Percentiles rank a stretch among this genome's conserved stretches.
Conservation (phyloP, 2,888 invertebrate genomes). For the Cheilosia vulpina region DNA sequence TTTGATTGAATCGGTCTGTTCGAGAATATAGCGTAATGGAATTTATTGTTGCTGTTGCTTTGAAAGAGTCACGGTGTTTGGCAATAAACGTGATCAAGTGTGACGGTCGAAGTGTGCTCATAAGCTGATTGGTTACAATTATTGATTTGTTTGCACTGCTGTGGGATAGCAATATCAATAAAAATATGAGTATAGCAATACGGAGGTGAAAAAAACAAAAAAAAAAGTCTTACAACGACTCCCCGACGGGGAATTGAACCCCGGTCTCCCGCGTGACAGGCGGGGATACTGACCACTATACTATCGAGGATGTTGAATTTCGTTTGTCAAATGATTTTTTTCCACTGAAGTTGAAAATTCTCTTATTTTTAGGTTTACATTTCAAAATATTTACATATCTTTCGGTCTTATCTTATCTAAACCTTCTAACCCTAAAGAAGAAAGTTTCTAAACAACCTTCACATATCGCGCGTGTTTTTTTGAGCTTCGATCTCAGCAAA, state of each 20-base stretch:
- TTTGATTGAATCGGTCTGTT: constrained; percentile 36
- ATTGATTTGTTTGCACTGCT: constrained; percentile 4
- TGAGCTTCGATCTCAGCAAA: too few species aligned
- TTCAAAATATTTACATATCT: too few species aligned
- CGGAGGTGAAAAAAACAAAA: too few species aligned
- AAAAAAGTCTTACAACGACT: neutral
- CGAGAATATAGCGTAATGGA: constrained; percentile 22
- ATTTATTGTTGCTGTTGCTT: neutral
- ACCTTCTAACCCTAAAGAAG: too few species aligned
- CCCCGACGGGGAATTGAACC: constrained; percentile 69
- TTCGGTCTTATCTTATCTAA: too few species aligned
- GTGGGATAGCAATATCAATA: neutral
- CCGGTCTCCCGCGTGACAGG: constrained; percentile 69
- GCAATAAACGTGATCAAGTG: constrained; percentile 38
- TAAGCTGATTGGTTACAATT: constrained; percentile 36
- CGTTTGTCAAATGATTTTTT: neutral
- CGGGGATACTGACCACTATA: constrained; percentile 74
- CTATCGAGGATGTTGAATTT: constrained; percentile 62
- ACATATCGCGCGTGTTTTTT: too few species aligned
- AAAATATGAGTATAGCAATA: neutral
- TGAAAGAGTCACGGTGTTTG: constrained; percentile 13
- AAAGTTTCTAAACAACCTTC: too few species aligned
- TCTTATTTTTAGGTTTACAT: too few species aligned
- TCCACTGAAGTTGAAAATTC: neutral
- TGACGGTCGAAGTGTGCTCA: constrained; percentile 42